Base-by-base conservation (phyloP, 2,888 invertebrate species). In the Panopea generosa region DNA sequence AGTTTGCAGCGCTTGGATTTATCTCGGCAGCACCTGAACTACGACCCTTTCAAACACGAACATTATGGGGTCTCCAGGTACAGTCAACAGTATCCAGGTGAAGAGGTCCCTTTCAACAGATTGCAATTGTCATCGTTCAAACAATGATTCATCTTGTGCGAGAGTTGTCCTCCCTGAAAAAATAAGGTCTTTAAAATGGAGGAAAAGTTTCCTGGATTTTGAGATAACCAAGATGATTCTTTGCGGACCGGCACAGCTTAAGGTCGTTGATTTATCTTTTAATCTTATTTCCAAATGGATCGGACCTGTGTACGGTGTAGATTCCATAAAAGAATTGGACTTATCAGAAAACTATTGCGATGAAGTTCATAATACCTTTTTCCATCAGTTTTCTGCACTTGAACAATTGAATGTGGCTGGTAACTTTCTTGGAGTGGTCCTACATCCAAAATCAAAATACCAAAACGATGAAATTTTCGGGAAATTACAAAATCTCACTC, bases 271-370 rank as follows among this genome's bases (percentile, higher is more conserved):
- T 49, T 11, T 82, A 2, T 77, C 78, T 1, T 78, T 61, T 14
- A 82, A 82, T 55, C 22, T 77, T 11, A 22, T 82, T 2, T 16
- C 38, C 16, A 9, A n/a, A 16, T 78, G 76, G 68, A n/a, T 49
- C 1, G 75, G 70, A 2, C 60, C 67, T 0, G 56, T 80, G 14
- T n/a, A 27, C 14, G 83, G 83, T 11, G 24, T 78, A 6, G 45
- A 67, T 22, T 40, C 52, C 24, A 11, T 83, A 0, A 61, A 38
- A 16, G 26, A 63, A 27, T 38, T 83, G 3, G 76, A 80, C 49
- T 47, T 83, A 6, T 73, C 83, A 9, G 53, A 66, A 16, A 83
- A 83, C 33, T 24, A 47, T 24, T 76, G 76, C 22, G 6, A 38
- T 0, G 14, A 68, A 7, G 52, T 78, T 1, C 45, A 50, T 0